phyloP scores from a whole-genome alignment of 2,888 invertebrate genomes.

The Noctua janthina region DNA sequence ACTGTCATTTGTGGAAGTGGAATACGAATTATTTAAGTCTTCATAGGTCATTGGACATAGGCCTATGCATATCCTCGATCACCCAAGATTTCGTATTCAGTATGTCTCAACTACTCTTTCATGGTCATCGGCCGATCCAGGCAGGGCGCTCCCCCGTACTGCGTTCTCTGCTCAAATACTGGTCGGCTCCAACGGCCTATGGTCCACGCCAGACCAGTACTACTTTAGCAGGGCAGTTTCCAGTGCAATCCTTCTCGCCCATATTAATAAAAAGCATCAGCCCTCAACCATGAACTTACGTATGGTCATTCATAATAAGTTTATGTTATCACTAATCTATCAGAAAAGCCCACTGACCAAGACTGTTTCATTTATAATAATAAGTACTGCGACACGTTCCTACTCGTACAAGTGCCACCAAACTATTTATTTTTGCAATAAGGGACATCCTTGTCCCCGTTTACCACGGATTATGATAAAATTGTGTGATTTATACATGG shows the following conservation, averaged over 20 bases:
- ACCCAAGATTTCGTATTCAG: background rate
- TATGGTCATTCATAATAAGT: background rate
- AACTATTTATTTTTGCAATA: constrained; percentile 26
- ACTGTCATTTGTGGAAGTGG: background rate
- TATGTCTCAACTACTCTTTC: too few relatives aligned
- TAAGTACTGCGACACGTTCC: background rate
- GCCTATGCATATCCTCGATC: background rate
- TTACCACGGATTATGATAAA: constrained; percentile 42
- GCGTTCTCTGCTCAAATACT: background rate
- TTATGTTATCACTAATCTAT: background rate
- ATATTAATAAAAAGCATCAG: background rate
- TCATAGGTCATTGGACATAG: background rate
- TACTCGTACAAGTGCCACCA: background rate
- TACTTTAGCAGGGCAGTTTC: background rate
- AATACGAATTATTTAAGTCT: background rate
- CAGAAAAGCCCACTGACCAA: background rate
- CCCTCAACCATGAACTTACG: background rate
- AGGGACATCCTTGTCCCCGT: constrained; percentile 58
- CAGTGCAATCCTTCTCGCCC: background rate
- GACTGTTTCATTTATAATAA: background rate
- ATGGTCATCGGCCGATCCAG: background rate
- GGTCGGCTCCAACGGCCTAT: background rate
- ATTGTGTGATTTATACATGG: constrained; percentile 57
- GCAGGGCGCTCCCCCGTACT: background rate
- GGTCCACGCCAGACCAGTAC: background rate